Evolutionary conservation across 2,113 vertebrate genomes (phyloP), one percentile per base, ranked within the genome.

Genomic region (Clarias macrocephalus): DNA sequence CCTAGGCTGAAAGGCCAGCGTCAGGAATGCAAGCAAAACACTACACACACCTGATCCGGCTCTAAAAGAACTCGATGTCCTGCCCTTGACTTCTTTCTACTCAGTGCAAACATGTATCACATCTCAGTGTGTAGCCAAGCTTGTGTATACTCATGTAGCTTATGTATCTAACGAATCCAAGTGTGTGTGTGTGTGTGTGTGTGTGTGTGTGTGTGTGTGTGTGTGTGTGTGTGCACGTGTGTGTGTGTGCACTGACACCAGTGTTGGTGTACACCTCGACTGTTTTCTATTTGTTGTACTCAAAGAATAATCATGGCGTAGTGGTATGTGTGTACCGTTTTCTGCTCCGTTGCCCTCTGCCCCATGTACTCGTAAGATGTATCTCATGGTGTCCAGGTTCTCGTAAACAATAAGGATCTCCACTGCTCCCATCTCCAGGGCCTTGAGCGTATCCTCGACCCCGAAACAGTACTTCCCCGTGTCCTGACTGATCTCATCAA

Each of bases 381-480:
- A 99, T 95, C 98, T 98, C 98, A 99, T 99, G 84, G 98, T 99
- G 94, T 99, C 98, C 91, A 99, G 95, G 91, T 99, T 99, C 93
- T 99, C 98, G 89, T 99, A 99, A 89, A 99, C 98, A 93, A 99
- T 99, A 92, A 99, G 97, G 92, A 99, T 99, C 94, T 99, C 98
- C 93, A 99, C 97, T 37, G 98, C 97, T 94, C 98, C 98, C 98
- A 99, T 99, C 94, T 99, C 98, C 94, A 99, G 94, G 91, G 97
- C 98, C 93, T 98, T 99, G 91, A 99, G 96, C 89, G 98, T 99
- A 93, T 99, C 98, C 92, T 99, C 98, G 89, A 99, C 98, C 9
- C 98, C 98, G 84, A 99, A 99, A 93, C 98, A 99, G 92, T 99
- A 99, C 91, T 99, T 99, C 81, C 98, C 98, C 0, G 98, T 99